A percentile compares a stretch with the other conserved stretches of the same genome.
Conservation (phyloP, 2,797 vertebrate species). For the Nothura maculosa region DNA sequence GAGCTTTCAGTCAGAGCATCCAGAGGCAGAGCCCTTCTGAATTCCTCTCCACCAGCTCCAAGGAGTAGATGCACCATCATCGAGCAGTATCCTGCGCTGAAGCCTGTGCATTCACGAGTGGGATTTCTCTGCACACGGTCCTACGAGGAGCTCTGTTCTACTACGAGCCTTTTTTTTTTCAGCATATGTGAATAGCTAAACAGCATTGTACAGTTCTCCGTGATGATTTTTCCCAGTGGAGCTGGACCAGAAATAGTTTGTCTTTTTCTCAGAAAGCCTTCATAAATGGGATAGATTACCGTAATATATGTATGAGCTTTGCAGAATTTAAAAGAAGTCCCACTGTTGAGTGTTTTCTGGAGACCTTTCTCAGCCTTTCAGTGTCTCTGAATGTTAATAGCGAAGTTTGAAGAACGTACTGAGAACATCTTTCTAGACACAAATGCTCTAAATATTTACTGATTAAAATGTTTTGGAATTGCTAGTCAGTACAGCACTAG, state of each 20-base stretch:
- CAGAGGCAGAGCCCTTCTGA: not conserved
- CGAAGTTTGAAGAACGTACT: not conserved
- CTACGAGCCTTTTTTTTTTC: not conserved
- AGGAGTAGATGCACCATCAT: not conserved
- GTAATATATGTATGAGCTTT: not conserved
- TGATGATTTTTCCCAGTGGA: not conserved
- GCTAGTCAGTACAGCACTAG: not conserved
- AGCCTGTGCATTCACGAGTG: not conserved
- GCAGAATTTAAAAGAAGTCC: not conserved
- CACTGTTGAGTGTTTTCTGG: not conserved
- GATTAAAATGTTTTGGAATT: not conserved
- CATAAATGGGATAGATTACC: not conserved
- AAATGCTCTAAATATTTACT: constrained; percentile 54
- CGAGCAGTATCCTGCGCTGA: not conserved
- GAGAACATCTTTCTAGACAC: not conserved
- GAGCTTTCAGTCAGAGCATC: not conserved
- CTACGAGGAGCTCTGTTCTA: not conserved
- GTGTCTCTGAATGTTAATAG: not conserved
- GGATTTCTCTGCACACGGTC: accelerated
- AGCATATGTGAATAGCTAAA: not conserved
- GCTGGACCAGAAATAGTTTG: not conserved
- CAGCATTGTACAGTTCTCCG: not conserved
- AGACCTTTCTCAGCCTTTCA: not conserved
- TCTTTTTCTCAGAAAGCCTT: not conserved
- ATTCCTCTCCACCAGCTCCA: not conserved